These are phyloP conservation scores for Leptosomus discolor DNA, from an alignment of 2,113 vertebrate genomes.

Conservation along the genomic window DNA sequence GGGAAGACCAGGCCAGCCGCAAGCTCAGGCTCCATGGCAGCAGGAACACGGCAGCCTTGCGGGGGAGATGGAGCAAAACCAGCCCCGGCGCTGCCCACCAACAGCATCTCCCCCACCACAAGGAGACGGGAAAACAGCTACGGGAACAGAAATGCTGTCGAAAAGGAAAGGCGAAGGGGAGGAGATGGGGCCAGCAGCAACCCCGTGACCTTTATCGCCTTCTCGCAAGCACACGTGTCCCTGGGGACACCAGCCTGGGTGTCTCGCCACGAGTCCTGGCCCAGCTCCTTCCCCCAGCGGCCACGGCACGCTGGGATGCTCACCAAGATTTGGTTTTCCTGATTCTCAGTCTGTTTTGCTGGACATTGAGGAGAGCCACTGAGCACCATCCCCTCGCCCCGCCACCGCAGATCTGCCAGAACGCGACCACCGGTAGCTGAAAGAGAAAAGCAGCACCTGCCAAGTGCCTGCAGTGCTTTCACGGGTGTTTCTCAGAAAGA, in stretches of 20 bases:
- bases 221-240: accelerated
- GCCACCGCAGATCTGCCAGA: accelerated
- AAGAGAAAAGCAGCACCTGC: not conserved
- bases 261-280: not conserved
- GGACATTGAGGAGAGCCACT: not conserved
- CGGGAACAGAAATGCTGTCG: accelerated
- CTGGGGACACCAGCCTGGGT: not conserved
- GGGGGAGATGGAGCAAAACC: not conserved
- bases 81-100: accelerated
- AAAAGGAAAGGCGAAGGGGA: not conserved
- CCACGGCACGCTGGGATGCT: not conserved
- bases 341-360: not conserved
- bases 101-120: not conserved
- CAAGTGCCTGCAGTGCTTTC: not conserved
- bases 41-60: not conserved
- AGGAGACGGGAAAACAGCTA: not conserved
- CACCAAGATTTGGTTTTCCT: not conserved
- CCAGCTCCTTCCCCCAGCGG: not conserved
- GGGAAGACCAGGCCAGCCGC: not conserved
- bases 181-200: not conserved
- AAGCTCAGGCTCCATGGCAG: not conserved
- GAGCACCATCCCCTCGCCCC: accelerated
- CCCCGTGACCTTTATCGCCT: accelerated
- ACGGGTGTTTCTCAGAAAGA: not conserved
- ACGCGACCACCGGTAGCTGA: accelerated